These are phyloP conservation scores for Ophthalmolycus amberensis DNA, from an alignment of 2,113 vertebrate genomes.

Conservation along the genomic window DNA sequence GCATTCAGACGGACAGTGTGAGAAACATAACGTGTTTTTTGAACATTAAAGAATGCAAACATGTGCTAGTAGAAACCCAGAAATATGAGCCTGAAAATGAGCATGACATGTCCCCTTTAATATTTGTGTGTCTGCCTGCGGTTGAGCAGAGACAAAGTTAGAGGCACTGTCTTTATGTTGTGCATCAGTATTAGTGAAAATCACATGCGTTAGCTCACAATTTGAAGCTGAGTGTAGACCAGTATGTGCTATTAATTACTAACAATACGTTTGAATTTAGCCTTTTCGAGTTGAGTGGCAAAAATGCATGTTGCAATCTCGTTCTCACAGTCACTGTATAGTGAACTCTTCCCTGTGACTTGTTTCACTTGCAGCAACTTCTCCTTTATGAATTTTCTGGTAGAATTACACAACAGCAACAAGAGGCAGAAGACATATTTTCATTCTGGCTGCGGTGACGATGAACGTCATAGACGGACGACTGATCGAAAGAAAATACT, in stretches of 20 bases:
- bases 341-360: background rate
- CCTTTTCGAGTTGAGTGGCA: background rate
- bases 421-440: background rate
- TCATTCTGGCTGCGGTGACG: background rate
- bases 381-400: background rate
- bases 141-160: background rate
- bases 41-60: no score
- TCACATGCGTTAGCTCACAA: background rate
- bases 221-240: background rate
- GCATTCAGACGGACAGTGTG: no score
- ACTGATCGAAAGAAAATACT: background rate
- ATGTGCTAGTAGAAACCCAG: no score
- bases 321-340: background rate
- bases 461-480: background rate
- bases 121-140: background rate
- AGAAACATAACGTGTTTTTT: no score
- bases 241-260: background rate
- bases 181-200: background rate
- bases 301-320: background rate
- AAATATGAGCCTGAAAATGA: no score
- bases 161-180: background rate
- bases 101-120: background rate
- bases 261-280: background rate
- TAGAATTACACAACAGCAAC: constrained; percentile 1
- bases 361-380: constrained; percentile 6